Base-by-base conservation (phyloP, 2,113 vertebrate species). In the Copsychus sechellarum region DNA sequence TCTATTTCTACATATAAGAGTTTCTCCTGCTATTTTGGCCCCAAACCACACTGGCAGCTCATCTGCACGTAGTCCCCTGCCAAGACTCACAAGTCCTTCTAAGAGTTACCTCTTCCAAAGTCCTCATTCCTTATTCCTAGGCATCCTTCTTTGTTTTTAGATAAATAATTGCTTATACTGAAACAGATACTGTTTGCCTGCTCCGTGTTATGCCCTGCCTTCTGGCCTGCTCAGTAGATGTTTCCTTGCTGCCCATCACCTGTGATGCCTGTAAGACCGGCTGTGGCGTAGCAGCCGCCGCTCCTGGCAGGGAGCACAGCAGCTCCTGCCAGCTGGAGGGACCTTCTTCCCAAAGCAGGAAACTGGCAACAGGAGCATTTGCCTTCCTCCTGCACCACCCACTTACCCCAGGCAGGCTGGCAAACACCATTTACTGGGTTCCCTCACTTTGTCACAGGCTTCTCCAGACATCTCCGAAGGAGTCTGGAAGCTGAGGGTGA, bases 391-490 rank as follows among this genome's bases (percentile, higher is more conserved):
- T 22, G 88, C 94, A 86, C 95, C 95, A 93, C 94, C 95, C 95
- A 97, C 95, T 51, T 54, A 50, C 71, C 79, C 67, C 65, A 7
- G 5, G 67, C 90, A 78, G 76, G 86, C 88, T 95, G 95, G 95
- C 92, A 95, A 96, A 86, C 81, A 90, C 76, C 79, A 54, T 88
- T 94, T 90, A 76, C 90, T 81, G 92, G 91, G 88, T 90, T 96
- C 72, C 94, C 86, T 88, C 69, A 1, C 82, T 80, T 66, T 5
- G 4, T 50, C 5, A 0, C 1, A 3, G 71, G 42, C 82, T 96
- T 66, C 88, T 90, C 8, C 0, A 96, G 88, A 80, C 24, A 14
- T 71, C 80, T 83, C 70, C 12, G 40, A 70, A 81, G 54, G 50
- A 95, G 62, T 81, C 78, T 94, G 92, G 51, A 96, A 95, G 72